A percentile compares a stretch with the other conserved stretches of the same genome.
phyloP scores from a whole-genome alignment of 2,113 vertebrate genomes.

The Acinonyx jubatus region DNA sequence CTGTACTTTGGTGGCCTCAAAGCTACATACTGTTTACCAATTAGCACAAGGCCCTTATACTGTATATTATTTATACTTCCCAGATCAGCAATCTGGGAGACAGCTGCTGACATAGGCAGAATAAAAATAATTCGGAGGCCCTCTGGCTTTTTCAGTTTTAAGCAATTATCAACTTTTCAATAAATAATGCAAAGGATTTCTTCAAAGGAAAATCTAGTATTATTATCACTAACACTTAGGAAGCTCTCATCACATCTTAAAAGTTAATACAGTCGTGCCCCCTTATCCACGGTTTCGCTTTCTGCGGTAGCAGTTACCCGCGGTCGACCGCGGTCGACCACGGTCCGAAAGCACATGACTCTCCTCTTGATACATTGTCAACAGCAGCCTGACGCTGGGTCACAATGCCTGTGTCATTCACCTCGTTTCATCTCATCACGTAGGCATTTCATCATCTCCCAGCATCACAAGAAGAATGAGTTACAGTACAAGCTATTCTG shows the following conservation, averaged over 20 bases:
- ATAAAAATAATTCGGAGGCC: neutral
- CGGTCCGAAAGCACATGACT: neutral
- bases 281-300: neutral
- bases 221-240: constrained; percentile 5
- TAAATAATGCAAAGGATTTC: constrained; percentile 57
- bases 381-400: neutral
- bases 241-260: neutral
- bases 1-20: neutral
- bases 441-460: neutral
- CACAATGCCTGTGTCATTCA: neutral
- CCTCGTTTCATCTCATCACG: neutral
- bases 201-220: constrained; percentile 46
- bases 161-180: constrained; percentile 53
- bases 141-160: neutral
- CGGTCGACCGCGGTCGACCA: neutral
- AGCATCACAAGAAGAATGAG: neutral
- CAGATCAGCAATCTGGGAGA: neutral
- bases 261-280: neutral
- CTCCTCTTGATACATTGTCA: neutral
- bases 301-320: neutral
- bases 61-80: neutral
- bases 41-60: neutral
- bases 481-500: neutral
- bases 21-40: neutral
- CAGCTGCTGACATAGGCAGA: neutral